phyloP scores from a whole-genome alignment of 2,888 invertebrate species.

The Reticulitermes lucifugus region DNA sequence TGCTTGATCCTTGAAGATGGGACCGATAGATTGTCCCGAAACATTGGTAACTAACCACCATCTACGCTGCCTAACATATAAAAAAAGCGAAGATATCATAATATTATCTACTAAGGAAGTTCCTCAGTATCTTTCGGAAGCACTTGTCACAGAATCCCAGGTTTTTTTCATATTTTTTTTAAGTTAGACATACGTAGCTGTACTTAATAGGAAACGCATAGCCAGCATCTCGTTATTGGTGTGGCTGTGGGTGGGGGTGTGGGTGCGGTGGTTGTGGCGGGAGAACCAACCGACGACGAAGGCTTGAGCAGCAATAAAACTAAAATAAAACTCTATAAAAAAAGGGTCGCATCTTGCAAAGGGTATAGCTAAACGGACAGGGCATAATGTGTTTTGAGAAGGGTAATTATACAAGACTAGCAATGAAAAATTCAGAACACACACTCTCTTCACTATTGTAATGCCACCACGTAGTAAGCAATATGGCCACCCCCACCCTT shows the following conservation, averaged over 20 bases:
- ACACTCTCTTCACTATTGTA: constrained; percentile 15
- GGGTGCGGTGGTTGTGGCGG: background rate
- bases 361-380: constrained; percentile 30
- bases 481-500: background rate
- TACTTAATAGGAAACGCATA: background rate
- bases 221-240: background rate
- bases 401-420: constrained; percentile 33
- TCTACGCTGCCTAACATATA: too few relatives aligned
- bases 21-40: too few relatives aligned
- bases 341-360: background rate
- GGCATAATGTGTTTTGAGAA: constrained; percentile 37
- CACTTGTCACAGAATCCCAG: too few relatives aligned
- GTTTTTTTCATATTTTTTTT: background rate
- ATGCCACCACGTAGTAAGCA: background rate
- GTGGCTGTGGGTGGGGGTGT: background rate
- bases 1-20: too few relatives aligned
- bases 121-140: too few relatives aligned
- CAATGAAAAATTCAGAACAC: constrained; percentile 39
- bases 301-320: background rate
- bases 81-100: too few relatives aligned
- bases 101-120: too few relatives aligned
- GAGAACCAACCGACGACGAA: background rate
- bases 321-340: background rate
- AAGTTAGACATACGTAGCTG: background rate
- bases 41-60: too few relatives aligned